These are phyloP conservation scores for Hemicentrotus pulcherrimus DNA, from an alignment of 35 echinoderm and acorn worm species.

Conservation along the genomic window DNA sequence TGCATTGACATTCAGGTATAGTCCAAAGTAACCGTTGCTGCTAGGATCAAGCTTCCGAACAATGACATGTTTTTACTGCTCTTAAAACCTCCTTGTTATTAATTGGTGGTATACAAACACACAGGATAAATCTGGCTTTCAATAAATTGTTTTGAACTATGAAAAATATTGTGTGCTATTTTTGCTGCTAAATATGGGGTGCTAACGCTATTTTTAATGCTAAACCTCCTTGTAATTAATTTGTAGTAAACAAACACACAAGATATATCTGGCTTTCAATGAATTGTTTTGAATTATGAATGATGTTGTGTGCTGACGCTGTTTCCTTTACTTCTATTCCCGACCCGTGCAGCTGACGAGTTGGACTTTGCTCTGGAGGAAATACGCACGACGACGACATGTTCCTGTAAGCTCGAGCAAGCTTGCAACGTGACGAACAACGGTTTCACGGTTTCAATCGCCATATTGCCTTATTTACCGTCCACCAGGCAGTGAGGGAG, in stretches of 20 bases:
- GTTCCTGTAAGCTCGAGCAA: slow-evolving; percentile 21
- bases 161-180: background rate
- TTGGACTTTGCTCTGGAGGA: slow-evolving; percentile 39
- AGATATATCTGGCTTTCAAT: background rate
- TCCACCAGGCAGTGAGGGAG: slow-evolving; percentile 52
- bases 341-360: slow-evolving; percentile 5
- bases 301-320: background rate
- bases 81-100: background rate
- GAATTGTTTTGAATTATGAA: background rate
- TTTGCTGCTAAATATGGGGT: no score
- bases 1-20: no score
- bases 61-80: background rate
- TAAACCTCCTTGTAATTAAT: background rate
- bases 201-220: background rate
- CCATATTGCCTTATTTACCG: slow-evolving; percentile 64
- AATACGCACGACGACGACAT: slow-evolving; percentile 29
- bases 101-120: background rate
- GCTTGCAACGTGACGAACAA: slow-evolving; percentile 41
- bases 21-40: no score
- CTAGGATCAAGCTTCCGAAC: no score
- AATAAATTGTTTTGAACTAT: background rate
- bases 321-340: background rate
- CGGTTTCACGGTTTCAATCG: slow-evolving; percentile 57
- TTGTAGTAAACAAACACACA: background rate
- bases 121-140: background rate